Percentiles rank a stretch among this genome's conserved stretches.
Evolutionary conservation across 2,888 invertebrate species (phyloP).

Genomic region (Lasiommata megera): DNA sequence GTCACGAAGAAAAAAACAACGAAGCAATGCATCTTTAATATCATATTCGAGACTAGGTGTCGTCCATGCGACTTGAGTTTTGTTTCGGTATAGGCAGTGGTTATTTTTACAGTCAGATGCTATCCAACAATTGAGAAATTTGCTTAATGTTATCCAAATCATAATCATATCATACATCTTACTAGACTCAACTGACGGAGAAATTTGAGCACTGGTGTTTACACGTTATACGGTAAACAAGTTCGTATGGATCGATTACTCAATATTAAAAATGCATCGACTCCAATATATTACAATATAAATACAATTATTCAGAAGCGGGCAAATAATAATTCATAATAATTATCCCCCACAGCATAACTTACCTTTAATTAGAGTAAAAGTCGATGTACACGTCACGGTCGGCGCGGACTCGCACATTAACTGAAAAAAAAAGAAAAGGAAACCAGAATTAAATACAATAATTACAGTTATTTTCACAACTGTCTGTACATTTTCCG

Average conservation of each 20-base stretch:
- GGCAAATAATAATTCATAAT: conserved; percentile 16
- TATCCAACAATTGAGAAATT: too few species aligned
- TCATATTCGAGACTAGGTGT: too few species aligned
- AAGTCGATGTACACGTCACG: conserved; percentile 53
- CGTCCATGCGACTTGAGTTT: too few species aligned
- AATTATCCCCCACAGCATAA: conserved; percentile 18
- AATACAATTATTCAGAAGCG: conserved; percentile 15
- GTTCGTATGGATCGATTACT: too few species aligned
- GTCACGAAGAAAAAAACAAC: neutral
- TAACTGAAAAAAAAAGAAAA: conserved; percentile 66
- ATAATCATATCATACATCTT: too few species aligned
- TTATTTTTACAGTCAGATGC: too few species aligned
- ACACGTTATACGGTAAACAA: too few species aligned
- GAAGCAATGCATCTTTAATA: neutral
- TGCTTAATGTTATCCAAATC: too few species aligned
- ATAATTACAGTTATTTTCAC: conserved; percentile 10
- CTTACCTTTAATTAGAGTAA: conserved; percentile 59
- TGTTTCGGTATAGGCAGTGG: too few species aligned
- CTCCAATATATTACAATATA: conserved; percentile 6
- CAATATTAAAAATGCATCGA: conserved; percentile 12
- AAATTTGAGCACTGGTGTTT: too few species aligned
- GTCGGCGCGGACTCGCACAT: conserved; percentile 58
- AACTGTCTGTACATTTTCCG: conserved; percentile 12
- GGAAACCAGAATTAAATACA: conserved; percentile 25
- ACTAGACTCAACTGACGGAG: too few species aligned